Evolutionary conservation across 1,140 invertebrate genomes (phyloP).

Genomic region (Sycobia sp.): DNA sequence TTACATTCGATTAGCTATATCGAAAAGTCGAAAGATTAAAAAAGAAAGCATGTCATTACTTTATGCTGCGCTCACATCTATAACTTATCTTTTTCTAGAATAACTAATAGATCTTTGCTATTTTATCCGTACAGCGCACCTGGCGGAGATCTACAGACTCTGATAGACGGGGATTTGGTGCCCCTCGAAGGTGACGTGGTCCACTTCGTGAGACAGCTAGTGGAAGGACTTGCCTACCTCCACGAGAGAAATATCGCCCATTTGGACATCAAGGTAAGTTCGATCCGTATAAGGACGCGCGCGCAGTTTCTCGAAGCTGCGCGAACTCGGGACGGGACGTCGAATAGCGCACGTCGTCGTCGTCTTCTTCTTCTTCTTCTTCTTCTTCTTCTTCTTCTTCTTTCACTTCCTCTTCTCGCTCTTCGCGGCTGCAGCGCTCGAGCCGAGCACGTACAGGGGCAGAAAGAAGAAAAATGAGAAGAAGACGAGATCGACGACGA

Average conservation of each 20-base stretch:
- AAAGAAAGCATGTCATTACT: too few species aligned
- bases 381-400: too few species aligned
- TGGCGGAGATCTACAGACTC: constrained; percentile 77
- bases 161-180: constrained; percentile 77
- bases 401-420: background rate
- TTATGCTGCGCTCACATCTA: too few species aligned
- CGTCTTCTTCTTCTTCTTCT: too few species aligned
- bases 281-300: constrained; percentile 50
- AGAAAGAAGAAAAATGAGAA: constrained; percentile 3
- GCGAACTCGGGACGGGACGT: background rate
- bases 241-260: constrained; percentile 79
- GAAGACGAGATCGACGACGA: background rate
- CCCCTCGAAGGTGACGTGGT: constrained; percentile 72
- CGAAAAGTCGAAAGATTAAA: too few species aligned
- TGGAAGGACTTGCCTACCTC: constrained; percentile 74
- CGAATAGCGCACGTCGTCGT: constrained; percentile 7
- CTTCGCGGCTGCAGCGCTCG: background rate
- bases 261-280: constrained; percentile 78
- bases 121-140: constrained; percentile 73
- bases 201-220: constrained; percentile 72
- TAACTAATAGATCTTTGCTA: too few species aligned
- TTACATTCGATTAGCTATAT: too few species aligned
- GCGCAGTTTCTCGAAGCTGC: constrained; percentile 1
- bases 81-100: too few species aligned
- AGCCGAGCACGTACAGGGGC: background rate